Conservation (phyloP, 2,888 invertebrate genomes). For the Oxystoma pomonae region DNA sequence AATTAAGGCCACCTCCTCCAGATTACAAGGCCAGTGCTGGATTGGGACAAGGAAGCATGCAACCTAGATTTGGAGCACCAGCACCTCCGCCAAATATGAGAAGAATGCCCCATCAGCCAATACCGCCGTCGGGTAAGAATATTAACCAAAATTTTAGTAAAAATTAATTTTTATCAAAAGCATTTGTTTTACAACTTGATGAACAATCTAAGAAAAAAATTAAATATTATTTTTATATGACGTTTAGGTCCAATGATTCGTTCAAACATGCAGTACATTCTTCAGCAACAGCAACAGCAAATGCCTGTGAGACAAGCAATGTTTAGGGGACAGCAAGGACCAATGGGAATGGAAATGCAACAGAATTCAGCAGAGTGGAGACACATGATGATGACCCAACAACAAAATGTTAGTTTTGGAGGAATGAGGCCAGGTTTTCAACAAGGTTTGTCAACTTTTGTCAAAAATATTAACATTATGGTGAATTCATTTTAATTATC, state of each 20-base stretch:
- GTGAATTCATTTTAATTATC: neutral
- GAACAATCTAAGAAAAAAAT: no score
- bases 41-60: slow-evolving; percentile 43
- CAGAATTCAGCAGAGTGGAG: slow-evolving; percentile 57
- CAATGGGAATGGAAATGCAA: slow-evolving; percentile 49
- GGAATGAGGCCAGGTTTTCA: slow-evolving; percentile 53
- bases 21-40: slow-evolving; percentile 73
- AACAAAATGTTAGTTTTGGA: slow-evolving; percentile 48
- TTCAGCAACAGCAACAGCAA: slow-evolving; percentile 56
- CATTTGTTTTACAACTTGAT: no score
- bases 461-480: neutral
- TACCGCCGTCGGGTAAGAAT: slow-evolving; percentile 63
- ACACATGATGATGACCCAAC: slow-evolving; percentile 60
- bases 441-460: slow-evolving; percentile 41
- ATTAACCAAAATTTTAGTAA: no score
- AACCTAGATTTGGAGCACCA: slow-evolving; percentile 43
- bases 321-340: slow-evolving; percentile 52
- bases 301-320: slow-evolving; percentile 46
- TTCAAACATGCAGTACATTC: slow-evolving; percentile 58
- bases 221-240: no score
- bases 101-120: slow-evolving; percentile 65
- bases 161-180: no score
- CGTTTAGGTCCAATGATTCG: slow-evolving; percentile 64
- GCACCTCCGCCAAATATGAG: slow-evolving; percentile 55
- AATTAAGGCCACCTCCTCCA: slow-evolving; percentile 69